Evolutionary conservation across 2,888 invertebrate species (phyloP).

Genomic region (Eupsilia transversa): DNA sequence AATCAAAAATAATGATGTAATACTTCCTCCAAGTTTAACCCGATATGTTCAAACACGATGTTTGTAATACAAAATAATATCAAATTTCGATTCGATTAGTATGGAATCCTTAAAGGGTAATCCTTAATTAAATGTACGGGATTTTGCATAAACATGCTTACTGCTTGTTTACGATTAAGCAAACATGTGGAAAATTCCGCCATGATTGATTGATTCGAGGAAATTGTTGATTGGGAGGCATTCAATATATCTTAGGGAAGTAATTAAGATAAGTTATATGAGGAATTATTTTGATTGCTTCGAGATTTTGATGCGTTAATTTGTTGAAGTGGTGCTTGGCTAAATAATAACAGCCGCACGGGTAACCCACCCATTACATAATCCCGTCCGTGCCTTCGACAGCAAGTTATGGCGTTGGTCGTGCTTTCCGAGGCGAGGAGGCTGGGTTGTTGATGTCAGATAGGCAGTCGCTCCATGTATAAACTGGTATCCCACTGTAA

Average conservation of each 20-base stretch:
- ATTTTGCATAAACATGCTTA: conserved; percentile 5
- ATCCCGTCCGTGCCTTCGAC: no score
- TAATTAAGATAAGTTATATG: not conserved
- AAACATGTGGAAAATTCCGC: conserved; percentile 21
- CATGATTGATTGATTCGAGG: conserved; percentile 5
- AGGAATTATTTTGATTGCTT: not conserved
- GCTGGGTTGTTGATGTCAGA: no score
- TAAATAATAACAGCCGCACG: no score
- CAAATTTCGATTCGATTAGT: conserved; percentile 24
- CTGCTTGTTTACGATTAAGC: conserved; percentile 6
- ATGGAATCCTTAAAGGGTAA: not conserved
- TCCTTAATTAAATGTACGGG: not conserved
- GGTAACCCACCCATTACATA: no score
- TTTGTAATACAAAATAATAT: conserved; percentile 16
- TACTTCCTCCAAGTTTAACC: not conserved
- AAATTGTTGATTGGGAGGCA: conserved; percentile 8
- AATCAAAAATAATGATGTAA: not conserved
- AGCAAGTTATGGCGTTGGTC: no score
- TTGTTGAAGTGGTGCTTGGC: no score
- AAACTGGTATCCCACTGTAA: no score
- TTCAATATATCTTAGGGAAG: not conserved
- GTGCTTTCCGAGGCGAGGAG: no score
- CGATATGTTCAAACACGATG: not conserved
- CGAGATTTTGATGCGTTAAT: no score
- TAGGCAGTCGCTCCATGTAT: no score